Base-by-base conservation (phyloP, 2,888 invertebrate species). In the Matsumyia berberina region DNA sequence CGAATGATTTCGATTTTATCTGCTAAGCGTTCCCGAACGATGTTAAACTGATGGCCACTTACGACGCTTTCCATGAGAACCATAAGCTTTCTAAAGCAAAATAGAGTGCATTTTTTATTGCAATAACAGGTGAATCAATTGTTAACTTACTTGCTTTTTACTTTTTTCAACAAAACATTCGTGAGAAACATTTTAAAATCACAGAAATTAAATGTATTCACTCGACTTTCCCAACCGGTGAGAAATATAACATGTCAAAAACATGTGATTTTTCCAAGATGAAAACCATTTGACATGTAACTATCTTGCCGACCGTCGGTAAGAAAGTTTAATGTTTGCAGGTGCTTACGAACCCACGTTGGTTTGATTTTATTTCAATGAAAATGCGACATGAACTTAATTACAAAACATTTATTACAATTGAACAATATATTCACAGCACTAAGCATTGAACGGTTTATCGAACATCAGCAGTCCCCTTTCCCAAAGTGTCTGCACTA, bases 401-500 rank as follows among this genome's bases (percentile, higher is more conserved):
- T 35, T 35, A 8, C 35, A 35, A 35, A 35, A 35, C 9, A 9
- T 35, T 8, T 35, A 9, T 9, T 35, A 11, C 1, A 33, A 33
- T 1, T 33, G 8, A 6, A 44, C 44, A 44, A 55, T 37, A 35
- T 1, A 9, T 17, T 42, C 12, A 6, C 9, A 37, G 11, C 15
- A 2, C n/a, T 39, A 70, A 53, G 86, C 85, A 6, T 86, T 87
- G 7, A 91, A 89, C 0, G 91, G 89, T 60, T 89, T 88, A 64
- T 91, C 90, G 49, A 96, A 95, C 92, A 97, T 94, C 7, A 98
- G 90, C 7, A 98, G 91, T 0, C 97, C 96, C 87, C 94, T 94
- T 88, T 96, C 96, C 96, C 97, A 98, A 66, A 98, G 92, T 62
- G 95, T 95, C 74, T 94, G 94, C 2, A 94, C 95, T 73, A 96